A percentile compares a stretch with the other conserved stretches of the same genome.
Evolutionary conservation across 2,797 vertebrate genomes (phyloP).

Genomic region (Austrolebias charrua): DNA sequence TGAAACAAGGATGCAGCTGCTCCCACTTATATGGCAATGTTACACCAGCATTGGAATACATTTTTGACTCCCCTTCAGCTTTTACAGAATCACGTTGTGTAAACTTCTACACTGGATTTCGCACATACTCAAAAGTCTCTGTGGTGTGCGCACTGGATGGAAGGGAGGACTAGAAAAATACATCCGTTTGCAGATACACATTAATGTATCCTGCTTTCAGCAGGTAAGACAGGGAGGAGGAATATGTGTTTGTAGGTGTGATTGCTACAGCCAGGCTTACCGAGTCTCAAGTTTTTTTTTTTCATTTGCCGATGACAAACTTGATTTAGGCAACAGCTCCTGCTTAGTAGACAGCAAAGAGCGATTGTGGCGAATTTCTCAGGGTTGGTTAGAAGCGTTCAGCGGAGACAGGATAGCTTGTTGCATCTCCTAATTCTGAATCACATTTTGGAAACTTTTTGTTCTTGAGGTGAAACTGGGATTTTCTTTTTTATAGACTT

Average conservation of each 20-base stretch:
- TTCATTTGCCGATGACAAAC: constrained; percentile 39
- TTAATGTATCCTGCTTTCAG: constrained; percentile 21
- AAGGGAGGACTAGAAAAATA: neutral
- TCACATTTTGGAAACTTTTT: constrained; percentile 44
- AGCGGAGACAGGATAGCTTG: constrained; percentile 25
- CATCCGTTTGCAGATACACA: neutral
- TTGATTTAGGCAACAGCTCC: constrained; percentile 61
- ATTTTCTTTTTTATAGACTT: constrained; percentile 8
- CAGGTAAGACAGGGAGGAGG: constrained; percentile 3
- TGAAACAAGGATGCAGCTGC: constrained; percentile 62
- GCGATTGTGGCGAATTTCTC: constrained; percentile 32
- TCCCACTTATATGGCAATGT: constrained; percentile 56
- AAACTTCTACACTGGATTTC: constrained; percentile 42
- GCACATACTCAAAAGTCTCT: constrained; percentile 38
- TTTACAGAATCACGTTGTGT: constrained; percentile 45
- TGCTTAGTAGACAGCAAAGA: constrained; percentile 29
- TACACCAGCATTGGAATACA: constrained; percentile 49
- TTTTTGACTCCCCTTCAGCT: constrained; percentile 50
- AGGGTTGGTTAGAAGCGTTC: constrained; percentile 43
- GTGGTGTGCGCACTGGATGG: constrained; percentile 9
- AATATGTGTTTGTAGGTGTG: constrained; percentile 44
- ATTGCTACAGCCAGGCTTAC: constrained; percentile 41
- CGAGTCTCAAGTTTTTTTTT: constrained; percentile 38
- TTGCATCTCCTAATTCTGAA: constrained; percentile 31
- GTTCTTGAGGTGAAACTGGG: constrained; percentile 23